phyloP scores from a whole-genome alignment of 2,797 vertebrate genomes.

The Squalus acanthias region DNA sequence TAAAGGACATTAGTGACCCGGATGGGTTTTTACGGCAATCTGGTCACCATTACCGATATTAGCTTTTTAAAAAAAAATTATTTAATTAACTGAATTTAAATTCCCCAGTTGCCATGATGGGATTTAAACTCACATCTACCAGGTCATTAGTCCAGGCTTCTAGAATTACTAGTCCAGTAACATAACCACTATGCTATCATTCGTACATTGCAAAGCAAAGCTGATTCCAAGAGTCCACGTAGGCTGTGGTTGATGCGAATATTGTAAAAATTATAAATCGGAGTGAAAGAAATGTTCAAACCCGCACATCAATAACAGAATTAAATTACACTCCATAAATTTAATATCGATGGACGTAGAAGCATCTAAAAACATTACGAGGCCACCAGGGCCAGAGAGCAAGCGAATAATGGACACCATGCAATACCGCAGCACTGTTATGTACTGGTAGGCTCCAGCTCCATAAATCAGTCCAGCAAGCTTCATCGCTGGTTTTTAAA shows the following conservation, averaged over 20 bases:
- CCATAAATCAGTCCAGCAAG: not conserved
- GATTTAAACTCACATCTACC: too few relatives aligned
- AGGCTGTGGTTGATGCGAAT: not conserved
- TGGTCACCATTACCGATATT: too few relatives aligned
- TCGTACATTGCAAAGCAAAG: not conserved
- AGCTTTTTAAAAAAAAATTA: too few relatives aligned
- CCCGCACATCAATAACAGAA: constrained; percentile 24
- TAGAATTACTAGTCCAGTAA: too few relatives aligned
- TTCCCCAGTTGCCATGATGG: too few relatives aligned
- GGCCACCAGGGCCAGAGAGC: not conserved
- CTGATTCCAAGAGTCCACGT: not conserved
- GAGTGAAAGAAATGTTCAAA: constrained; percentile 12
- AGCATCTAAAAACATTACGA: not conserved
- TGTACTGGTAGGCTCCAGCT: not conserved
- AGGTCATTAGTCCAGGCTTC: too few relatives aligned
- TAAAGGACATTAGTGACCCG: too few relatives aligned
- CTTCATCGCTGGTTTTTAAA: not conserved
- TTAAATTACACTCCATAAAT: constrained; percentile 29
- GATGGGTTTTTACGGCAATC: too few relatives aligned
- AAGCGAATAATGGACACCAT: constrained; percentile 10
- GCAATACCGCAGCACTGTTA: not conserved
- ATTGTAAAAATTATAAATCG: not conserved
- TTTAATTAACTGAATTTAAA: too few relatives aligned
- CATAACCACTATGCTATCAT: too few relatives aligned
- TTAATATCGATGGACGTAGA: not conserved